Evolutionary conservation across 2,888 invertebrate species (phyloP), one percentile per base, ranked within the genome.

Genomic region (Drosophila sordidapex): DNA sequence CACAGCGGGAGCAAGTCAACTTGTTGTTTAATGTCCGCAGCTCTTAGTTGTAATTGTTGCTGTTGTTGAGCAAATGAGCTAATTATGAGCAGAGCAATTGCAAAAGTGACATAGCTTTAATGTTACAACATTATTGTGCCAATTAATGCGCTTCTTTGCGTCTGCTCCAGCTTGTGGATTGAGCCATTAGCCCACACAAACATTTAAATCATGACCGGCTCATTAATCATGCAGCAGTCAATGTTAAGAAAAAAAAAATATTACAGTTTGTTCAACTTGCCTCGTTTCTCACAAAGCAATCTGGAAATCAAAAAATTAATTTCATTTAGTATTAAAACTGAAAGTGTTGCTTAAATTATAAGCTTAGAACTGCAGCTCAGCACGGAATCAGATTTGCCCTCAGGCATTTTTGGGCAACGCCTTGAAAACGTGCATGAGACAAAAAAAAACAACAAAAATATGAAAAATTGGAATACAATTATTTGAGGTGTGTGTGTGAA

Each of bases 291-390:
- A 74, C 58, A 74, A 4, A 15, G 46, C 46, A 25, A 15, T 25
- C 68, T 65, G 49, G 33, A 33, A 31, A 58, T 15, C 2, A 49
- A 56, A 29, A 70, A 60, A 73, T 76, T 79, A 82, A 85, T 86
- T 86, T 71, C 56, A 75, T 87, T 77, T 83, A 83, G 79, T 83
- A 82, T 69, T 69, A 57, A 86, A 83, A 79, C 59, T 58, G 87
- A 87, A 83, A 87, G 83, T 87, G 76, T 62, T 49, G 76, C 68
- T 36, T 40, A 53, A 74, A 81, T 81, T 80, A 74, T 64, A 68
- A 61, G 76, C 51, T 70, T 69, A 82, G 83, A 83, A 83, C 74
- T 68, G 72, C 69, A 61, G 63, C 69, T 54, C 31, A 31, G 49
- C 33, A 65, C 52, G 71, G 51, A 54, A 67, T 71, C 43, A 53